Base-by-base conservation (phyloP, 2,113 vertebrate genomes). In the Calypte anna region DNA sequence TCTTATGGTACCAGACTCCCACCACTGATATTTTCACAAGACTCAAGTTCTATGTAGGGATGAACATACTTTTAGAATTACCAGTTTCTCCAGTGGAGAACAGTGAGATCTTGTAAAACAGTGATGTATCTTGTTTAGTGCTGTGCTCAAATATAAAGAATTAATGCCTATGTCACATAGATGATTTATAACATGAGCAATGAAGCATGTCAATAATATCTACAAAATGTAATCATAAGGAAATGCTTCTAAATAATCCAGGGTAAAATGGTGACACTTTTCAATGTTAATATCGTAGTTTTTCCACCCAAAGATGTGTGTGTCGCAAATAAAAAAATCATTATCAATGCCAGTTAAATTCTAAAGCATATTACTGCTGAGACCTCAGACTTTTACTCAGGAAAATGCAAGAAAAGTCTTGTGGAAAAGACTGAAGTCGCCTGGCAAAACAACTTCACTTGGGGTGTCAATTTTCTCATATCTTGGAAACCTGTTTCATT, bases 401-500 rank as follows among this genome's bases (percentile, higher is more conserved):
- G 92, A 79, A 64, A 91, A 74, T 36, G n/a, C 25, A 86, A 40
- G 40, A 40, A 40, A 40, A 55, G 12, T 66, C 70, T 61, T 87
- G 51, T 62, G 59, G 48, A 88, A 95, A 74, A 91, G 33, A 27
- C 21, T 88, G 75, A 88, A 86, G 14, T 74, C 57, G 54, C 59
- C 75, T 46, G 57, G n/a, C 53, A 75, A 81, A 90, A 67, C 63
- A 93, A 76, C 50, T 90, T 96, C 61, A 74, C 74, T 64, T 68
- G 9, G 4, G 31, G 44, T 85, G 61, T 75, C 83, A 63, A 69
- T 83, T 83, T 88, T 80, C 80, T 88, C 50, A 1, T 48, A 10
- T 36, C 68, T 86, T 61, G 53, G 78, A 90, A 93, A 90, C 78
- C n/a, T 75, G 48, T 77, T 94, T 93, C 38, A 86, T 94, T 96